Evolutionary conservation across 2,888 invertebrate genomes (phyloP).

Genomic region (Cheilosia urbana): DNA sequence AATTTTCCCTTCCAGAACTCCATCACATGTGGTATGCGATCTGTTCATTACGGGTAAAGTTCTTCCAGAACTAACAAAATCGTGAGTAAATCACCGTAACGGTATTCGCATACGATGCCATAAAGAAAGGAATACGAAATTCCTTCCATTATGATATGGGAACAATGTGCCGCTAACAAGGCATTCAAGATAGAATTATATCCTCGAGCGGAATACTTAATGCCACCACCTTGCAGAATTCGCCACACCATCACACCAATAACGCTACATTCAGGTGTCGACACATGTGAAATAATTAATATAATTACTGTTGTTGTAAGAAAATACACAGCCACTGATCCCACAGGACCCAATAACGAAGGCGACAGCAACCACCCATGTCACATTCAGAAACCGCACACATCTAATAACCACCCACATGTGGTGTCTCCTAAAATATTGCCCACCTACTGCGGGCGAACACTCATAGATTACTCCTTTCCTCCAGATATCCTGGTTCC

Average conservation of each 20-base stretch:
- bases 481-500: constrained; percentile 28
- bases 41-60: constrained; percentile 64
- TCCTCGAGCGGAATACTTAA: constrained; percentile 59
- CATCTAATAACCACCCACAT: constrained; percentile 70
- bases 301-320: constrained; percentile 74
- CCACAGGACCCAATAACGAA: constrained; percentile 48
- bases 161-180: constrained; percentile 71
- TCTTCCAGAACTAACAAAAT: constrained; percentile 53
- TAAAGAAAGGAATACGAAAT: constrained; percentile 49
- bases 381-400: constrained; percentile 72
- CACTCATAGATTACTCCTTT: constrained; percentile 51
- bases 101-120: constrained; percentile 59
- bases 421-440: constrained; percentile 51
- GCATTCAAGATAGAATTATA: constrained; percentile 70
- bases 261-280: constrained; percentile 54
- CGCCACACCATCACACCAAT: constrained; percentile 7
- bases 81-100: constrained; percentile 73
- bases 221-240: constrained; percentile 51
- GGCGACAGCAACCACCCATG: constrained; percentile 47
- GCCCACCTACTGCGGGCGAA: constrained; percentile 52
- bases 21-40: not conserved
- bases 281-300: constrained; percentile 73
- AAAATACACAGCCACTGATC: constrained; percentile 72
- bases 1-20: constrained; percentile 37
- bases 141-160: constrained; percentile 64